Percentiles rank a stretch among this genome's conserved stretches.
These are phyloP conservation scores for Carapus acus DNA, from an alignment of 2,797 vertebrate species.

Conservation along the genomic window DNA sequence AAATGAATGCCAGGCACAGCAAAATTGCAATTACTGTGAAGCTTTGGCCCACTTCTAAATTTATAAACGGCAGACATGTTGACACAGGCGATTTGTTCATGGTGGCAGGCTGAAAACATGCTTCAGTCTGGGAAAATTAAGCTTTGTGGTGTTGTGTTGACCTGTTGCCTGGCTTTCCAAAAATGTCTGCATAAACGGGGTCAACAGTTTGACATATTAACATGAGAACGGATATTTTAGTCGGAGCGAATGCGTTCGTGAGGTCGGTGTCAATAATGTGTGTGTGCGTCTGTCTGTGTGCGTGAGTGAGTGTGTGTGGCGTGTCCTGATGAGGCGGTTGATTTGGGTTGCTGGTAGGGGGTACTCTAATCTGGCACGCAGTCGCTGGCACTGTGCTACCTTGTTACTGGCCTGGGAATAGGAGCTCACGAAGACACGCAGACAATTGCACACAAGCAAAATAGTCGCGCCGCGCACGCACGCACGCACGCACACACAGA, in stretches of 20 bases:
- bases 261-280: conserved; percentile 33
- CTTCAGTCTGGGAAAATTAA: conserved; percentile 11
- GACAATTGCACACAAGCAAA: conserved; percentile 31
- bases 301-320: conserved; percentile 47
- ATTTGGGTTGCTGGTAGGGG: conserved; percentile 65
- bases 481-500: conserved; percentile 18
- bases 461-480: conserved; percentile 15
- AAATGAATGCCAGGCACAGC: conserved; percentile 2
- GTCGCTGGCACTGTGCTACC: conserved; percentile 57
- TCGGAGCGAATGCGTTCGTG: conserved; percentile 31
- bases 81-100: conserved; percentile 44
- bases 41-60: conserved; percentile 15
- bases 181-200: conserved; percentile 32
- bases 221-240: conserved; percentile 33
- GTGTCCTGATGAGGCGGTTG: conserved; percentile 59
- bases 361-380: conserved; percentile 67
- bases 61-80: conserved; percentile 32
- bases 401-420: conserved; percentile 62
- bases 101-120: conserved; percentile 31
- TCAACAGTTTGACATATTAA: conserved; percentile 24
- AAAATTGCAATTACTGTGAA: conserved; percentile 18
- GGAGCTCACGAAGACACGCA: conserved; percentile 45
- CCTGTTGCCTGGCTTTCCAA: conserved; percentile 37
- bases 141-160: conserved; percentile 32
- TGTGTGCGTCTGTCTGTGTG: conserved; percentile 24